phyloP scores from a whole-genome alignment of 2,113 vertebrate species.

The Onychostruthus taczanowskii region DNA sequence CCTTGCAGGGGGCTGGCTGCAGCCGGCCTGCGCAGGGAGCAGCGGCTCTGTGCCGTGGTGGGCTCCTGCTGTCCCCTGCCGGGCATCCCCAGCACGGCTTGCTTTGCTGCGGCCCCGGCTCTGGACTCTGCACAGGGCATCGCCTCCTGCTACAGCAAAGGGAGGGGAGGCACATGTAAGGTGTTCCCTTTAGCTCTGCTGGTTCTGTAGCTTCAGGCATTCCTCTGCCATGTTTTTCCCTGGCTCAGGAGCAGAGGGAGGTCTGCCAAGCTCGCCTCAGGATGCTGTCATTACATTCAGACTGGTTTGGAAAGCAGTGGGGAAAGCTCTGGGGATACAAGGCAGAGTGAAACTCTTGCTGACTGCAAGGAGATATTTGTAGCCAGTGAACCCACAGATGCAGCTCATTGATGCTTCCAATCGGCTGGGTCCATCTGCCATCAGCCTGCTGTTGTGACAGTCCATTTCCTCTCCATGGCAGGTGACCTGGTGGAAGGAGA shows the following conservation, averaged over 20 bases:
- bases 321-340: background rate
- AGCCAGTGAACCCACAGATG: background rate
- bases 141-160: background rate
- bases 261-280: background rate
- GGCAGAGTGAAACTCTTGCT: background rate
- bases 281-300: background rate
- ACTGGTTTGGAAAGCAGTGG: background rate
- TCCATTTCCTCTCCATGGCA: background rate
- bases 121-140: background rate
- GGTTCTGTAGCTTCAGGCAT: background rate
- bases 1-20: background rate
- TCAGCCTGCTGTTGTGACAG: background rate
- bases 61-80: slow-evolving; percentile 40
- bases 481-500: background rate
- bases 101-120: background rate
- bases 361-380: background rate
- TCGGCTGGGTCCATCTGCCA: background rate
- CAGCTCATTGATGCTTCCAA: background rate
- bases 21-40: background rate
- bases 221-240: background rate
- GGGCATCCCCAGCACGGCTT: background rate
- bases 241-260: background rate
- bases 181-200: background rate
- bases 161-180: no score
- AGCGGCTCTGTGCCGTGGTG: rapidly evolving